Conservation (phyloP, 2,888 invertebrate genomes). For the Mechanitis mazaeus region DNA sequence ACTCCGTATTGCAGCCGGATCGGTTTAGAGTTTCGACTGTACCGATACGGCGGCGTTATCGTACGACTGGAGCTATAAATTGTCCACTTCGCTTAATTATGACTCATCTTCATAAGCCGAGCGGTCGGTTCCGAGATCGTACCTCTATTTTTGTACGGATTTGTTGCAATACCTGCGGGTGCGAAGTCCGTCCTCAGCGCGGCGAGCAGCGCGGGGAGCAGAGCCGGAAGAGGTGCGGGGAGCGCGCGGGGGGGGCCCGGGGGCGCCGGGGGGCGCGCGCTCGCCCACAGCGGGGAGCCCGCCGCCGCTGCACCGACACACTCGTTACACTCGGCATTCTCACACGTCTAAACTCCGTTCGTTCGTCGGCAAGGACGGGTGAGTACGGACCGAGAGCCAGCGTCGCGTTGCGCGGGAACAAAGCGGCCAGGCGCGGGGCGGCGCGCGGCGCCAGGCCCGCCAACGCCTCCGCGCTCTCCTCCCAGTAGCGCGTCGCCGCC, state of each 20-base stretch:
- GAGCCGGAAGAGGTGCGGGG: constrained; percentile 32
- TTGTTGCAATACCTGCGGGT: constrained; percentile 16
- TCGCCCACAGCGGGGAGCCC: constrained; percentile 38
- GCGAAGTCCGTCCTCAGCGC: constrained; percentile 30
- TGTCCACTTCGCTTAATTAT: too few relatives aligned
- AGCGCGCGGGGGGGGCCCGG: constrained; percentile 37
- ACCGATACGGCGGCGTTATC: too few relatives aligned
- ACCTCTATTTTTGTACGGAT: background rate
- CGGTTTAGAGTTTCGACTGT: too few relatives aligned
- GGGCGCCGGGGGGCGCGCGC: constrained; percentile 21
- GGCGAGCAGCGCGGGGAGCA: constrained; percentile 39
- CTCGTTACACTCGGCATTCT: background rate
- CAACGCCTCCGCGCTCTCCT: constrained; percentile 45
- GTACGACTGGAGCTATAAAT: too few relatives aligned
- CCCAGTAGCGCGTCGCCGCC: constrained; percentile 41
- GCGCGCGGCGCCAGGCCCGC: constrained; percentile 23
- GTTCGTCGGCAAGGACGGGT: too few relatives aligned
- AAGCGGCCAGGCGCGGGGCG: constrained; percentile 21
- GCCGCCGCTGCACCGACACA: constrained; percentile 29
- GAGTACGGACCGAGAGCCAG: constrained; percentile 38
- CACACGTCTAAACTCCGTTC: background rate
- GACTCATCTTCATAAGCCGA: too few relatives aligned
- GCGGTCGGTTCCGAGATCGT: too few relatives aligned
- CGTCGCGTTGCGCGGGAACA: constrained; percentile 25
- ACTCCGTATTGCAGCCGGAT: too few relatives aligned